Evolutionary conservation across 2,113 vertebrate genomes (phyloP), one percentile per base, ranked within the genome.

Genomic region (Charadrius vociferus): DNA sequence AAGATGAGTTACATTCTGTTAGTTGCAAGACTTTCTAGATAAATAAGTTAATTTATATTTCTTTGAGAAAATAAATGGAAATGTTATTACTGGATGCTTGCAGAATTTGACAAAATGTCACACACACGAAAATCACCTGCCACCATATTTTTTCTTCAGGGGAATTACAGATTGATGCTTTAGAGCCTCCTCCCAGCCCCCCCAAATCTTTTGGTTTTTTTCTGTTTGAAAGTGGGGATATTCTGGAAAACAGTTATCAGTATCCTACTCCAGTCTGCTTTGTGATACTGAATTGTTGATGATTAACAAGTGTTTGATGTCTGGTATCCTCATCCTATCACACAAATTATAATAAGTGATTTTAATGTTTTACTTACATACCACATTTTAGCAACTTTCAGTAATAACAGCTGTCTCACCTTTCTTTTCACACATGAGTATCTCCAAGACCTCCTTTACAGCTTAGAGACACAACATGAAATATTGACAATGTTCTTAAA

Each of bases 141-240:
- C 8, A 16, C 14, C 39, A 2, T 24, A 14, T 19, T 75, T 92
- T 78, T 78, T 50, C 7, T 75, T 83, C 23, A 45, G 13, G 3
- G 2, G 1, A 80, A 36, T 11, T 80, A 37, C 11, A 32, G 21
- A 10, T 4, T 72, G 14, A 63, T 65, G 4, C 3, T 83, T 88
- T 41, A 29, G 7, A 88, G 7, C 4, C 3, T 65, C 12, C 8
- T 6, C 2, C 2, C n/a, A 12, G 5, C 5, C 2, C 14, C 14
- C 1, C 4, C 10, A n/a, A 3, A 1, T 8, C 5, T 21, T 10
- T 29, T 34, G 20, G 32, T 73, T 59, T 24, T 13, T 12, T 11
- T 0, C 10, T 39, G 2, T 61, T 84, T 83, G 36, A 61, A 84
- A 65, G 26, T 6, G 21, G 3, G 3, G 2, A 43, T 83, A 14